Percentiles rank a stretch among this genome's conserved stretches.
Evolutionary conservation across 2,797 vertebrate genomes (phyloP).

Genomic region (Melopsittacus undulatus): DNA sequence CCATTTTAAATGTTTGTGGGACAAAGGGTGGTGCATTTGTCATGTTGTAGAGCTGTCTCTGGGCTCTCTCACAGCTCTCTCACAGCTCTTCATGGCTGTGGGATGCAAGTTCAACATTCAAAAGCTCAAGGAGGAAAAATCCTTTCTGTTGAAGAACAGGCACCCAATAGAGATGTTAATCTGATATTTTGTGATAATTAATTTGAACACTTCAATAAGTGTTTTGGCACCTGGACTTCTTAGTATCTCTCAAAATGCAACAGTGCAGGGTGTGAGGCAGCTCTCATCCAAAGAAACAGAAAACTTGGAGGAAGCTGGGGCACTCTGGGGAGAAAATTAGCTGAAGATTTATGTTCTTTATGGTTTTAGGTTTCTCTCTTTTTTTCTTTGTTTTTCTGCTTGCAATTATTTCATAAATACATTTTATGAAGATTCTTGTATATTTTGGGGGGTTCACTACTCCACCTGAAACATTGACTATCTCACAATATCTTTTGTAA

Average conservation of each 20-base stretch:
- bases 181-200: neutral
- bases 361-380: neutral
- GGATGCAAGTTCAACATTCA: neutral
- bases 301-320: neutral
- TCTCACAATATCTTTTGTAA: neutral
- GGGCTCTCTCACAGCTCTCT: no score
- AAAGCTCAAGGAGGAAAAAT: neutral
- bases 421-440: neutral
- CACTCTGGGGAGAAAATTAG: neutral
- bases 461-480: neutral
- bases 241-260: neutral
- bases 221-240: neutral
- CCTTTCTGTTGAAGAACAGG: neutral
- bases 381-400: neutral
- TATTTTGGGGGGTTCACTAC: neutral
- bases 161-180: neutral
- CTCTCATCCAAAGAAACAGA: neutral
- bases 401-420: neutral
- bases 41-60: neutral
- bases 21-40: neutral
- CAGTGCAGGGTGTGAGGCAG: accelerated
- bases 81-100: accelerated
- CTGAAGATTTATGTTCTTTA: neutral
- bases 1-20: neutral
- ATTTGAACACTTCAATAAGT: neutral